phyloP scores from a whole-genome alignment of 2,113 vertebrate genomes.

The Cyanoramphus novaezelandiae region DNA sequence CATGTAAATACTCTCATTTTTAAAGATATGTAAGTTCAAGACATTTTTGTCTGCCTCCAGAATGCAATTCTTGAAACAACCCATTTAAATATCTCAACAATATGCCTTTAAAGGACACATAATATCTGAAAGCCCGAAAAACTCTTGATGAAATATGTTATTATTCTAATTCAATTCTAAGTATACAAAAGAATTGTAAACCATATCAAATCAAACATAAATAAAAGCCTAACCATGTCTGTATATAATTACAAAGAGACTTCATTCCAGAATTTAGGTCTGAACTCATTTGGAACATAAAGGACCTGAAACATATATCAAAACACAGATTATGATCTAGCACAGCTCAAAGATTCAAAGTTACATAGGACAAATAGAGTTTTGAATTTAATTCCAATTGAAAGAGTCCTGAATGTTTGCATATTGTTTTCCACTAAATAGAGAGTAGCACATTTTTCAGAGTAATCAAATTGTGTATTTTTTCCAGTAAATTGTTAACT shows the following conservation, averaged over 20 bases:
- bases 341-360: background rate
- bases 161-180: background rate
- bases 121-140: background rate
- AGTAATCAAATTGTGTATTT: background rate
- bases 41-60: background rate
- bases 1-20: background rate
- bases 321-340: background rate
- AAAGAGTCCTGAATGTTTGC: background rate
- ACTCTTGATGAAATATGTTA: background rate
- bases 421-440: background rate
- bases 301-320: background rate
- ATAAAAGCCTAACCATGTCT: background rate
- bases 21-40: background rate
- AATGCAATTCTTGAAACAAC: constrained; percentile 3
- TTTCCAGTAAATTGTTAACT: background rate
- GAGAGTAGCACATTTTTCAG: background rate
- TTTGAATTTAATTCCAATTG: background rate
- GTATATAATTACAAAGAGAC: background rate
- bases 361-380: background rate
- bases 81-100: background rate
- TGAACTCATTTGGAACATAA: background rate
- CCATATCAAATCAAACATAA: background rate
- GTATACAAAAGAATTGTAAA: background rate
- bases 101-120: background rate
- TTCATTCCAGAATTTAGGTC: background rate